Percentiles rank a stretch among this genome's conserved stretches.
phyloP scores from a whole-genome alignment of 2,888 invertebrate genomes.

The Caenorhabditis zanzibari region DNA sequence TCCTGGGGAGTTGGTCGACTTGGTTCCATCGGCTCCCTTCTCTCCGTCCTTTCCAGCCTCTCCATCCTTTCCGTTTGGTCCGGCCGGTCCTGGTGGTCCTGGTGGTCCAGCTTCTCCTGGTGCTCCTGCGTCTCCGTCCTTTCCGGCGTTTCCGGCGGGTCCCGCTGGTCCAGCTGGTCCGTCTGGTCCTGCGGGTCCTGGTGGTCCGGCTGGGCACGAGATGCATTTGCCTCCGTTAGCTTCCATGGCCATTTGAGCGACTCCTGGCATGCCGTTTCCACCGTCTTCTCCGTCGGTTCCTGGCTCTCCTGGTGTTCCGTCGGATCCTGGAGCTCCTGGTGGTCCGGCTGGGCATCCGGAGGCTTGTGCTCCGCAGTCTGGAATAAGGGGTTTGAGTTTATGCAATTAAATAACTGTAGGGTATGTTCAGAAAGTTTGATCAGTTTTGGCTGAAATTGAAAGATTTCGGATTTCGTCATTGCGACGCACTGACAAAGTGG shows the following conservation, averaged over 20 bases:
- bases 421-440: no score
- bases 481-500: no score
- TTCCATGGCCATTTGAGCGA: constrained; percentile 66
- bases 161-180: constrained; percentile 66
- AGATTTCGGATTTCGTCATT: no score
- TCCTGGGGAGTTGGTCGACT: constrained; percentile 59
- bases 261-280: constrained; percentile 63
- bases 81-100: constrained; percentile 65
- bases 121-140: constrained; percentile 57
- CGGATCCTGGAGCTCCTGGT: constrained; percentile 62
- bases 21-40: constrained; percentile 65
- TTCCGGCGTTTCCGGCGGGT: constrained; percentile 69
- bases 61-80: constrained; percentile 70
- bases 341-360: constrained; percentile 71
- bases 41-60: constrained; percentile 66
- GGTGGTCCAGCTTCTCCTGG: constrained; percentile 58
- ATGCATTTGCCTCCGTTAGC: constrained; percentile 59
- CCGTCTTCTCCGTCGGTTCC: constrained; percentile 64
- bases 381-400: no score
- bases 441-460: no score
- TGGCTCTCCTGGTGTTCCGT: constrained; percentile 63
- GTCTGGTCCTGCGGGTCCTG: constrained; percentile 66
- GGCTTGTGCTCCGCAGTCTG: constrained; percentile 63
- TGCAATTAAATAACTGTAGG: no score
- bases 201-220: constrained; percentile 65